phyloP scores from a whole-genome alignment of 2,888 invertebrate genomes.

The Gortyna flavago region DNA sequence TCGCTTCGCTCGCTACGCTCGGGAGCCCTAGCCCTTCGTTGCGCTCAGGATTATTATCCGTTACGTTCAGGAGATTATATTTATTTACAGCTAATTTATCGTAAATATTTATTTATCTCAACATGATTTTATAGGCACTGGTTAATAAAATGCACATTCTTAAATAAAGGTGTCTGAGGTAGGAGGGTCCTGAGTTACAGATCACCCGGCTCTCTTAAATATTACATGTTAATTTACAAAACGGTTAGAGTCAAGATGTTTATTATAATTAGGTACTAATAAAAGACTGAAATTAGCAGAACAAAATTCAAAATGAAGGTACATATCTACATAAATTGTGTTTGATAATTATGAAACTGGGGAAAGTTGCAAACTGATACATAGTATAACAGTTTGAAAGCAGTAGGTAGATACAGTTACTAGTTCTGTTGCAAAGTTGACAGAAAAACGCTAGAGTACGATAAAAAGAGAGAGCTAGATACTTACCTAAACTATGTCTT shows the following conservation, averaged over 20 bases:
- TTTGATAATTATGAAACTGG: not conserved
- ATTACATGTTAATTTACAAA: not conserved
- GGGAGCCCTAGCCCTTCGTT: too few species aligned
- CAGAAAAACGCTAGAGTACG: constrained; percentile 1
- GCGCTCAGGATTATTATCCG: too few species aligned
- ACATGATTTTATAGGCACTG: not conserved
- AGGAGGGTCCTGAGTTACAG: not conserved
- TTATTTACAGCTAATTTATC: too few species aligned
- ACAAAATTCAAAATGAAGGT: not conserved
- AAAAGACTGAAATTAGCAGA: not conserved
- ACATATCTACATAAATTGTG: not conserved
- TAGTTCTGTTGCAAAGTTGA: not conserved
- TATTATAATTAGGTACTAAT: too few species aligned
- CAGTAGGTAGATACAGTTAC: not conserved
- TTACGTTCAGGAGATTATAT: too few species aligned
- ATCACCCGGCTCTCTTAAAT: not conserved
- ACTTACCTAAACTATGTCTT: not conserved
- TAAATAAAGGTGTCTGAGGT: not conserved
- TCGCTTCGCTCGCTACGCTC: too few species aligned
- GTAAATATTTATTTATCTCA: not conserved
- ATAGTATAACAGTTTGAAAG: not conserved
- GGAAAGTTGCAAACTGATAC: not conserved
- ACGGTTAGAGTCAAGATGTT: not conserved
- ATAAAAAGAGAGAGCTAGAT: not conserved
- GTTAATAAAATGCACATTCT: not conserved